Evolutionary conservation across 2,888 invertebrate species (phyloP).

Genomic region (Leptothorax acervorum): DNA sequence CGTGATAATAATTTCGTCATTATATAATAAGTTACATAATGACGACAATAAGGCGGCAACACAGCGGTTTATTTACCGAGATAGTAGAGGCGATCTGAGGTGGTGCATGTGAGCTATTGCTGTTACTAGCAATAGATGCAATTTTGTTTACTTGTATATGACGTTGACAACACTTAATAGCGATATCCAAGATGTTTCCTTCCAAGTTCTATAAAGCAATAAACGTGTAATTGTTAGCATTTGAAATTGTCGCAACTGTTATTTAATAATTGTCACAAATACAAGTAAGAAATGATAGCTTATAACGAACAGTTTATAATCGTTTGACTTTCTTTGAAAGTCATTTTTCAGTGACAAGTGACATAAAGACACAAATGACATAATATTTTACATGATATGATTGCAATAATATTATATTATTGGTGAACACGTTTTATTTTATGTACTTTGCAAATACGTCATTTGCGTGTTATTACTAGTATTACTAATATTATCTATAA

Average conservation of each 20-base stretch:
- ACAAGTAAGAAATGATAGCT: neutral
- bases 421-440: neutral
- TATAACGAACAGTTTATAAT: neutral
- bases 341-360: neutral
- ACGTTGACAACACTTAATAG: conserved; percentile 90
- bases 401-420: neutral
- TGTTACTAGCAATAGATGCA: conserved; percentile 83
- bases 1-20: neutral
- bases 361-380: neutral
- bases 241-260: neutral
- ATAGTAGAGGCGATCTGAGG: conserved; percentile 71
- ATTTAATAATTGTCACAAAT: neutral
- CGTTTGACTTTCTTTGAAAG: neutral
- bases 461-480: neutral
- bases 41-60: neutral
- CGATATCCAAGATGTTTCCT: conserved; percentile 89
- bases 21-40: no score
- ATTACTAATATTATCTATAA: neutral
- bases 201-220: conserved; percentile 85
- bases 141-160: conserved; percentile 88
- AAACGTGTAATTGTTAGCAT: neutral
- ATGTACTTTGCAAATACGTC: neutral
- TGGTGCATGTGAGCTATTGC: conserved; percentile 57
- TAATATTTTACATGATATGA: neutral
- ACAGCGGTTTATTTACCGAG: conserved; percentile 70